Evolutionary conservation across 2,888 invertebrate genomes (phyloP).

Genomic region (Hydriomena furcata): DNA sequence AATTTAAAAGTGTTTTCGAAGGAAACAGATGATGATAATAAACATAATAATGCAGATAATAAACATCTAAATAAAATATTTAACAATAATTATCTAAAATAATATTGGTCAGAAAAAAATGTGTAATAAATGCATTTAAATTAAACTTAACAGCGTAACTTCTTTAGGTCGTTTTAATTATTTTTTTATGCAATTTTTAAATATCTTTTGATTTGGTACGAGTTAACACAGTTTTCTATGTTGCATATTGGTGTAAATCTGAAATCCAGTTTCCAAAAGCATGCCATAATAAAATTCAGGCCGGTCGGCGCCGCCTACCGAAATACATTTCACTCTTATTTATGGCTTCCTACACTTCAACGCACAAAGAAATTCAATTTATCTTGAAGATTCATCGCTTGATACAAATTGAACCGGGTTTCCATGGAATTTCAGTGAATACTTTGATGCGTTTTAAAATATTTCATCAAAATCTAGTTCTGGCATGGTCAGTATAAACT

Average conservation of each 20-base stretch:
- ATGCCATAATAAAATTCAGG: conserved; percentile 46
- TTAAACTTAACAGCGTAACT: no score
- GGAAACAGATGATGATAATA: no score
- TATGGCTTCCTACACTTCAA: conserved; percentile 41
- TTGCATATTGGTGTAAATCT: conserved; percentile 17
- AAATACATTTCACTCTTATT: conserved; percentile 42
- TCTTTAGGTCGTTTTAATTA: no score
- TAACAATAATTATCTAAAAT: no score
- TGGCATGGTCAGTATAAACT: no score
- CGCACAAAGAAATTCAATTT: conserved; percentile 22
- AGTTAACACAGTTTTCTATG: background rate
- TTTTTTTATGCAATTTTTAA: no score
- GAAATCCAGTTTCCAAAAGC: conserved; percentile 46
- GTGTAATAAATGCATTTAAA: no score
- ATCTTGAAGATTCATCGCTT: conserved; percentile 19
- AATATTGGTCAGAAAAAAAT: no score
- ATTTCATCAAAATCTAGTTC: background rate
- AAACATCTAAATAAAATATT: no score
- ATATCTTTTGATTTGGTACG: no score
- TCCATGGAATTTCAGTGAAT: background rate
- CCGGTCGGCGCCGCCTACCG: conserved; percentile 41
- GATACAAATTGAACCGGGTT: background rate
- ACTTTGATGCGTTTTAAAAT: conserved; percentile 3
- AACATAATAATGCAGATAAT: no score
- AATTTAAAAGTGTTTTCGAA: no score